Conservation (phyloP, 1,140 invertebrate species). For the Andrena cerasifolii region DNA sequence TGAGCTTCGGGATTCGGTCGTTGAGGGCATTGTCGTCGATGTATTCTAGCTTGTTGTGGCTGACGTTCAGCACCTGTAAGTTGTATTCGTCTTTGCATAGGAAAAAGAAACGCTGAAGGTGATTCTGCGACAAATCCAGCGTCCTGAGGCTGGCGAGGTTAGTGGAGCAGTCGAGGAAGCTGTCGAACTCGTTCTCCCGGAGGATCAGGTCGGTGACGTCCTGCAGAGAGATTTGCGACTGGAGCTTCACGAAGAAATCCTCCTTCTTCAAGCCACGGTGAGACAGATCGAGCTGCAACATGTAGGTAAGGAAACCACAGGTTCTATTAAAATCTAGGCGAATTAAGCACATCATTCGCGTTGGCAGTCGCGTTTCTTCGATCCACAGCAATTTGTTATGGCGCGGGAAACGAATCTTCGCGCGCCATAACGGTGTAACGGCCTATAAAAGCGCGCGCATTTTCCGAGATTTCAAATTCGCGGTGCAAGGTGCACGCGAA, state of each 20-base stretch:
- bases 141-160: slow-evolving; percentile 67
- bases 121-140: slow-evolving; percentile 78
- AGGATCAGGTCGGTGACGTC: slow-evolving; percentile 76
- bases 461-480: too few species aligned
- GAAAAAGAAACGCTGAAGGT: slow-evolving; percentile 77
- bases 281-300: slow-evolving; percentile 76
- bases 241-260: slow-evolving; percentile 76
- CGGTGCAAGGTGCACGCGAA: too few species aligned
- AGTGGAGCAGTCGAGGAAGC: slow-evolving; percentile 79
- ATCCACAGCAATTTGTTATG: not conserved
- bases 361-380: not conserved
- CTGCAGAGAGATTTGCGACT: slow-evolving; percentile 65
- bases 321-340: not conserved
- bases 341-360: too few species aligned
- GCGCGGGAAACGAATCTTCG: not conserved
- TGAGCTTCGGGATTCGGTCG: slow-evolving; percentile 73
- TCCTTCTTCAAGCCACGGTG: slow-evolving; percentile 71
- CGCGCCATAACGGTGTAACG: too few species aligned
- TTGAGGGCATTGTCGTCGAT: slow-evolving; percentile 78
- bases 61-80: slow-evolving; percentile 75
- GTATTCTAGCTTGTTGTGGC: slow-evolving; percentile 77
- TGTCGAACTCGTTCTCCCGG: slow-evolving; percentile 77
- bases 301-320: not conserved
- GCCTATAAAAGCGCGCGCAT: too few species aligned
- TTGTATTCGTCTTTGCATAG: slow-evolving; percentile 77